Evolutionary conservation across 2,888 invertebrate genomes (phyloP).

Genomic region (Agrochola lychnidis): DNA sequence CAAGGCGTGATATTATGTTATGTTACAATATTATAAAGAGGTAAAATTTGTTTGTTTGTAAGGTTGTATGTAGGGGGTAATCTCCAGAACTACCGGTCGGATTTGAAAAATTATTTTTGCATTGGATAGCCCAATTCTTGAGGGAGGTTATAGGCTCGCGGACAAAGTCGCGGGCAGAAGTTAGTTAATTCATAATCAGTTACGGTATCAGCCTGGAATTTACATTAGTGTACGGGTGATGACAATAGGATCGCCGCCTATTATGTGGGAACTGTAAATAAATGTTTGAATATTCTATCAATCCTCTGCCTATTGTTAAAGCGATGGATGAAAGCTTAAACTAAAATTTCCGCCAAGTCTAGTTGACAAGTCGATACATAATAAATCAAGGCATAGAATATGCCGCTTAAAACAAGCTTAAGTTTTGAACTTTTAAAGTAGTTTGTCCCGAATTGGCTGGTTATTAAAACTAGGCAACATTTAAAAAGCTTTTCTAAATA

Average conservation of each 20-base stretch:
- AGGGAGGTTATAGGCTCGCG: too few species aligned
- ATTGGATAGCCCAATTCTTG: too few species aligned
- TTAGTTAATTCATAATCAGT: too few species aligned
- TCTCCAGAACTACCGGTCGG: too few species aligned
- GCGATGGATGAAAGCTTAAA: neutral
- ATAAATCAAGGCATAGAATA: conserved; percentile 11
- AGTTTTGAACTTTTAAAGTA: conserved; percentile 2
- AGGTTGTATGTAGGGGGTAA: too few species aligned
- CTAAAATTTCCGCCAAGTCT: neutral
- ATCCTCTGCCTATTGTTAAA: neutral
- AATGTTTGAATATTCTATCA: neutral
- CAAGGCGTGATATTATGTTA: too few species aligned
- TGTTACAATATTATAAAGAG: too few species aligned
- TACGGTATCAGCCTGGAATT: too few species aligned
- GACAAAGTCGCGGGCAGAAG: too few species aligned
- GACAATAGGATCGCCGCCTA: too few species aligned
- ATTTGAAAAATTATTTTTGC: too few species aligned
- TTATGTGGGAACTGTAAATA: neutral
- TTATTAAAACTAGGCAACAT: neutral
- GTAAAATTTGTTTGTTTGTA: too few species aligned
- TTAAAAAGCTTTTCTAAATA: neutral
- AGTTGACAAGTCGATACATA: conserved; percentile 16
- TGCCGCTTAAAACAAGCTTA: neutral
- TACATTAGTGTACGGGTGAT: neutral
- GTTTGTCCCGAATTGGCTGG: neutral